Evolutionary conservation across 2,113 vertebrate species (phyloP), one percentile per base, ranked within the genome.

Genomic region (Malurus alboscapulatus): DNA sequence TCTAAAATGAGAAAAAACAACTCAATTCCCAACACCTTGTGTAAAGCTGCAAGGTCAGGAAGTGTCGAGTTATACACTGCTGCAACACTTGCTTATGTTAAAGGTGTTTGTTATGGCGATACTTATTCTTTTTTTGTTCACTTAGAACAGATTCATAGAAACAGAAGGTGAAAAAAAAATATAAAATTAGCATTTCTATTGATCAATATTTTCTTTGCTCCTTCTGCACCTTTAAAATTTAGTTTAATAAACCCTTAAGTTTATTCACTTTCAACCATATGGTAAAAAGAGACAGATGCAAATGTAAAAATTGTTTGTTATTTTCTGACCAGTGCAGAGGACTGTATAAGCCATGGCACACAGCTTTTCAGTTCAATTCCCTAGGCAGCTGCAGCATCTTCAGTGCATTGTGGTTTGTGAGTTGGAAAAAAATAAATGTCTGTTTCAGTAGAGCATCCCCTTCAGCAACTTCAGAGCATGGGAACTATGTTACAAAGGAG

Each of bases 321-420:
- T 45, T 88, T 17, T 71, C 45, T 84, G 87, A 68, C 17, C 32
- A 71, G 65, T 7, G 8, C 38, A 92, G 84, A n/a, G 40, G 21
- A 66, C 65, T 54, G 32, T 48, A 30, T 10, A 86, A 94, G 48
- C 50, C 57, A 40, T 14, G 71, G 78, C 25, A 74, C 20, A 40
- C 14, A 42, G 25, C 30, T 73, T 86, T 90, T 93, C 53, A 65
- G 47, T 88, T 95, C 62, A 80, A 72, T 91, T 93, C 78, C 76
- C 63, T 87, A 20, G 59, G 40, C 38, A 82, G 29, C 34, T 93
- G 44, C 58, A 81, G 17, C 34, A 61, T 87, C 36, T 40, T 69
- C 73, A 78, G 22, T n/a, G 18, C 25, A 51, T 32, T n/a, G 27
- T 18, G 7, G 88, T 91, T 90, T 6, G 11, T 84, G 81, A 92